phyloP scores from a whole-genome alignment of 2,113 vertebrate genomes.

The Myiozetetes cayanensis region DNA sequence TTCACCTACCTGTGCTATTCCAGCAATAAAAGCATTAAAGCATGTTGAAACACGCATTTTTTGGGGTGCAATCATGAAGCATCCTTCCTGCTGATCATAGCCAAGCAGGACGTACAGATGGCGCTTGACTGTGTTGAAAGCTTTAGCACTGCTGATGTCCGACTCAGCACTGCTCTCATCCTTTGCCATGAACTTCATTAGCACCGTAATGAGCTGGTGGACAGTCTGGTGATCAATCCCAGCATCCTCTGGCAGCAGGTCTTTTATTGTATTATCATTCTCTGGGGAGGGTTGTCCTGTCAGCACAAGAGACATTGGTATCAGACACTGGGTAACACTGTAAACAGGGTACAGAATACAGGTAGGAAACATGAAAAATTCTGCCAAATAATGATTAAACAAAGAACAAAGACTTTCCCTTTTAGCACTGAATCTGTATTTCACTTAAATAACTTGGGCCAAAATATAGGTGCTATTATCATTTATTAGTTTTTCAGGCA shows the following conservation, averaged over 20 bases:
- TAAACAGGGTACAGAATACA: neutral
- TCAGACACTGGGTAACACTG: neutral
- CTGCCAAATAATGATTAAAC: neutral
- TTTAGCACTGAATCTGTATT: neutral
- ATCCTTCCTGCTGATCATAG: conserved; percentile 96
- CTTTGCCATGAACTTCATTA: conserved; percentile 99
- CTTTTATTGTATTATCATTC: conserved; percentile 89
- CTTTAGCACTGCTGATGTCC: conserved; percentile 95
- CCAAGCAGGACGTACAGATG: conserved; percentile 94
- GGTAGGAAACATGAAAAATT: neutral
- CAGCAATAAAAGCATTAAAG: conserved; percentile 98
- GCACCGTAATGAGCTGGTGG: conserved; percentile 95
- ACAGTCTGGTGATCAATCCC: conserved; percentile 98
- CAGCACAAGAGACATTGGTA: neutral
- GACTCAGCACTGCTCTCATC: conserved; percentile 94
- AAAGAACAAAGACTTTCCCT: neutral
- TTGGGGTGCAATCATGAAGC: conserved; percentile 98
- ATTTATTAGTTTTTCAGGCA: neutral
- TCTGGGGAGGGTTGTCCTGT: conserved; percentile 87
- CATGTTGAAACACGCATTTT: conserved; percentile 98
- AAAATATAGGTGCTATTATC: neutral
- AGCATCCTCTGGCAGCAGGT: conserved; percentile 92
- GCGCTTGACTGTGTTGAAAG: conserved; percentile 96
- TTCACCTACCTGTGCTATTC: conserved; percentile 89
- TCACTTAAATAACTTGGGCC: neutral